Base-by-base conservation (phyloP, 2,797 vertebrate genomes). In the Morelia viridis region DNA sequence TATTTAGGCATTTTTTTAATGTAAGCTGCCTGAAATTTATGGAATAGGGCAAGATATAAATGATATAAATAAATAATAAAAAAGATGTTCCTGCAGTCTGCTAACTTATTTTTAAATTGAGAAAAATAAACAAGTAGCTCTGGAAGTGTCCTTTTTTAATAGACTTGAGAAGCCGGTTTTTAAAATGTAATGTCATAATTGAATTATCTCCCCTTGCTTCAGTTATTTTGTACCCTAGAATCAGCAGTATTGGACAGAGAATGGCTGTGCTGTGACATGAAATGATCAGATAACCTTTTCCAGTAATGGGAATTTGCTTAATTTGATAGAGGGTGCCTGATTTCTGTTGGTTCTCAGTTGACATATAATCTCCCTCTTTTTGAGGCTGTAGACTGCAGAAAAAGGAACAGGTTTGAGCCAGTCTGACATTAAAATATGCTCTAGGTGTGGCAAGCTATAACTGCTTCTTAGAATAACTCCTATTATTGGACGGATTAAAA, bases 101-200 rank as follows among this genome's bases (percentile, higher is more conserved):
- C 53, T 90, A 41, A 92, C 46, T 57, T 53, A 56, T 64, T 90
- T 90, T 92, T 35, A 87, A 68, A 80, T 80, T 65, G 46, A 61
- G 31, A 65, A 89, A 50, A 61, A 28, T 41, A 76, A 92, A 46
- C 50, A 65, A 89, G 28, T 60, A 56, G 31, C 71, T 89, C 50
- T 60, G 65, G 60, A 89, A 57, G 8, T 53, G 68, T 35, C 10
- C 5, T 89, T 88, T 61, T 80, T n/a, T 56, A 24, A 13, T 57
- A 41, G 53, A 35, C 15, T 8, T 22, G 35, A 41, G 84, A 64
- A 93, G 80, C n/a, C 41, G n/a, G 50, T 35, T 90, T 71, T 76
- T 90, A 80, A 80, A 85, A 89, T 62, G n/a, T 31, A n/a, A 60
- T 85, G 28, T 61, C 15, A 10, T 35, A 19, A n/a, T 12, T 91